A percentile compares a stretch with the other conserved stretches of the same genome.
Conservation (phyloP, 2,797 vertebrate species). For the Arctocebus calabarensis region DNA sequence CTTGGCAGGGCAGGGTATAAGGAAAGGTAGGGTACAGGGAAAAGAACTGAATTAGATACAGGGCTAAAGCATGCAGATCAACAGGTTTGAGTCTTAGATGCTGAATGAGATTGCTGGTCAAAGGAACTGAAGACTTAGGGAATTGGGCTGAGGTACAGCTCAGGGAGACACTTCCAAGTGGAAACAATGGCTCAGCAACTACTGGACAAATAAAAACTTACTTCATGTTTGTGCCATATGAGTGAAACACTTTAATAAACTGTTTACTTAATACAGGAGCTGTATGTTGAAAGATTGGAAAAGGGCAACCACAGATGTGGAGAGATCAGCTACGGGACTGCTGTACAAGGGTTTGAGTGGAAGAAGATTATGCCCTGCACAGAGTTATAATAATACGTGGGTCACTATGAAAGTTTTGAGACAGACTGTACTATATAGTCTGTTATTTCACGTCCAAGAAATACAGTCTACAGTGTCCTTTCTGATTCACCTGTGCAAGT, state of each 20-base stretch:
- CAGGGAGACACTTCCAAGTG: not conserved
- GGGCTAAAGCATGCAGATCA: not conserved
- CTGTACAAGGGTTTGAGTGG: not conserved
- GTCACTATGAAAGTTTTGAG: too few species aligned
- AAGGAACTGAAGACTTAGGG: not conserved
- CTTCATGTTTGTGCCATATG: not conserved
- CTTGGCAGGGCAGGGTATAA: not conserved
- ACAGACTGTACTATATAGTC: too few species aligned
- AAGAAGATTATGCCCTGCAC: not conserved
- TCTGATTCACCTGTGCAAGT: too few species aligned
- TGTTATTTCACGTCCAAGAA: too few species aligned
- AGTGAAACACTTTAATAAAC: not conserved
- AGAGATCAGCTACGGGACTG: not conserved
- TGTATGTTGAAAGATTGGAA: not conserved
- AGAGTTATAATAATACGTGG: not conserved
- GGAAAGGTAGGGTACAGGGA: not conserved
- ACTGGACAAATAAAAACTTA: not conserved
- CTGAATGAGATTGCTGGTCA: not conserved
- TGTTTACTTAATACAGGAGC: not conserved
- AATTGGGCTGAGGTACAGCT: not conserved
- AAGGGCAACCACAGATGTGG: not conserved
- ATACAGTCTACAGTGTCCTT: too few species aligned
- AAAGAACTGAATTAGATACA: not conserved
- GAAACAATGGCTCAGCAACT: not conserved
- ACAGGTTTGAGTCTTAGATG: not conserved